Percentiles rank a stretch among this genome's conserved stretches.
These are phyloP conservation scores for Trachelus stipa DNA, from an alignment of 2,888 invertebrate genomes.

Conservation along the genomic window DNA sequence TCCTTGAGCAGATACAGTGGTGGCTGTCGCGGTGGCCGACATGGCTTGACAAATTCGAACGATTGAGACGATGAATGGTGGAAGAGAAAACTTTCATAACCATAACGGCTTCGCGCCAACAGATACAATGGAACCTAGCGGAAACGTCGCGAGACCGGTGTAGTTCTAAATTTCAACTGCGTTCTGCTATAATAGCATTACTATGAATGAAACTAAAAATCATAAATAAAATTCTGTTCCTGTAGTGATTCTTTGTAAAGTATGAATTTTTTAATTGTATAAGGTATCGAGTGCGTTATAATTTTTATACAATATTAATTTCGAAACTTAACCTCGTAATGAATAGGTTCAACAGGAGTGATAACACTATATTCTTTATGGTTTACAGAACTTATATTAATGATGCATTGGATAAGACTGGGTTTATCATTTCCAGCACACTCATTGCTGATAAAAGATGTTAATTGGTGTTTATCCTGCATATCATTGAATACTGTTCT, in stretches of 20 bases:
- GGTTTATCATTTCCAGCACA: background rate
- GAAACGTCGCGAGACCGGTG: background rate
- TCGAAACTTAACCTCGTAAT: background rate
- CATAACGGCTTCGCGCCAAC: background rate
- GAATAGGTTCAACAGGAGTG: background rate
- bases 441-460: background rate
- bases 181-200: background rate
- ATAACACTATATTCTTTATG: background rate
- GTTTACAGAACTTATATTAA: background rate
- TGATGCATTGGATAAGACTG: background rate
- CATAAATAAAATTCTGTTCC: background rate
- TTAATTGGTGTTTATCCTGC: background rate
- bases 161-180: background rate
- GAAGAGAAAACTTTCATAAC: background rate
- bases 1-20: conserved; percentile 44
- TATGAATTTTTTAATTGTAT: background rate
- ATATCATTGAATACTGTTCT: background rate
- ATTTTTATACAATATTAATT: background rate
- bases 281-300: background rate
- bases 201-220: background rate
- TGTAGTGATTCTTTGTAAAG: background rate
- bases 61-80: background rate
- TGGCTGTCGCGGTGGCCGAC: conserved; percentile 32
- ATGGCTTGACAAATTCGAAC: background rate
- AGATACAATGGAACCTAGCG: background rate